Evolutionary conservation across 2,888 invertebrate species (phyloP).

Genomic region (Eupithecia insigniata): DNA sequence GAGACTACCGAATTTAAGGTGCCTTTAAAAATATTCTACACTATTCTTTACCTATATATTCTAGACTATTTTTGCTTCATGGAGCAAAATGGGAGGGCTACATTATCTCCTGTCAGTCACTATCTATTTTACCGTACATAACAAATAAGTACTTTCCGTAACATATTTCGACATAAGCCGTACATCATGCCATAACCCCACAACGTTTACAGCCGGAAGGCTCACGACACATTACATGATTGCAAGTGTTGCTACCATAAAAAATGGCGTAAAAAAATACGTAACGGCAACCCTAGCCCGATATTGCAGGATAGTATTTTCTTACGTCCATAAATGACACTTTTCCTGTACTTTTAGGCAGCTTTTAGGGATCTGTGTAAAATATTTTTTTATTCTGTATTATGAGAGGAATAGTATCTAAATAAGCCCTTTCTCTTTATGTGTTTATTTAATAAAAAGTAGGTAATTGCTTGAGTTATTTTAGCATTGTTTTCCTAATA

Average conservation of each 20-base stretch:
- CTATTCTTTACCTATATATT: too few species aligned
- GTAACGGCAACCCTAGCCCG: slow-evolving; percentile 10
- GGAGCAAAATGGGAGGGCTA: not conserved
- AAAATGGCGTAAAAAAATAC: slow-evolving; percentile 13
- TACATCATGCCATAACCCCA: not conserved
- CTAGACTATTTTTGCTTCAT: not conserved
- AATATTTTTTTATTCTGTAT: not conserved
- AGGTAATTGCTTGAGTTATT: too few species aligned
- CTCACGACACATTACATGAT: slow-evolving; percentile 8
- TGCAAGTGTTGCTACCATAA: slow-evolving; percentile 14
- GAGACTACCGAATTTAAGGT: too few species aligned
- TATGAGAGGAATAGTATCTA: too few species aligned
- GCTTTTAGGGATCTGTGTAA: slow-evolving; percentile 9
- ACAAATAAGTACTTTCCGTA: not conserved
- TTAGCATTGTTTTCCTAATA: too few species aligned
- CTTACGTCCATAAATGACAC: slow-evolving; percentile 29
- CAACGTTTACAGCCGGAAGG: slow-evolving; percentile 2
- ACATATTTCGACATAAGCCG: slow-evolving; percentile 2
- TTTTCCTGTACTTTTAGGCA: slow-evolving; percentile 24
- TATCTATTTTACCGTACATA: not conserved
- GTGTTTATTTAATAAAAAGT: too few species aligned
- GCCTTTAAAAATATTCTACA: too few species aligned
- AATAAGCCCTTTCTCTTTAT: too few species aligned
- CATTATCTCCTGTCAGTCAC: not conserved
- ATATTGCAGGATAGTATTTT: slow-evolving; percentile 35